Base-by-base conservation (phyloP, 2,888 invertebrate species). In the Hartigia nigra region DNA sequence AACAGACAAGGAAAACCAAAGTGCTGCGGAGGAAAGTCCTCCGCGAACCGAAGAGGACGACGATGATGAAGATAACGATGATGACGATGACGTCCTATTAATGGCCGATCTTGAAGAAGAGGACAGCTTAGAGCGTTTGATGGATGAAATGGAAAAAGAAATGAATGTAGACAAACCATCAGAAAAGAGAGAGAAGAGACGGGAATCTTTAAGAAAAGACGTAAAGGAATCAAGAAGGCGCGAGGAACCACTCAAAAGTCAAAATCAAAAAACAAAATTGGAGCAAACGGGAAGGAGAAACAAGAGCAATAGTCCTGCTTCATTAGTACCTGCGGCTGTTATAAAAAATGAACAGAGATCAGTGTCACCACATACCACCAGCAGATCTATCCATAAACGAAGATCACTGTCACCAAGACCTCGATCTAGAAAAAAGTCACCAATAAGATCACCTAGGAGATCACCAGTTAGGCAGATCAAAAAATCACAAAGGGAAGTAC, bases 121-220 rank as follows among this genome's bases (percentile, higher is more conserved):
- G 75, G 92, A 92, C 82, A 93, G 93, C 84, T 88, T 93, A 74
- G 93, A 93, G 79, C 92, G 92, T 4, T 85, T 93, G 55, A 93
- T 93, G 92, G 91, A 93, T 77, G 93, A 93, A 83, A 90, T 93
- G 86, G 93, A 93, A 80, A 90, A 91, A 78, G 93, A 93, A 87
- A 93, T 93, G 83, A 90, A 87, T 14, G 86, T 86, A 9, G 88
- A 86, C 34, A 87, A 87, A 32, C 77, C 83, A 3, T 77, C 78
- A 1, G 86, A 86, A 31, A 86, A 82, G 5, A 85, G 78, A 37
- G 87, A 86, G 12, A 55, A 55, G 55, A 55, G 55, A 23, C 23
- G 55, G 55, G 55, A 55, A 23, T 55, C 55, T 55, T 55, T 55
- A 23, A 72, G 31, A 80, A 80, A 35, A 82, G 86, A 75, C n/a